Percentiles rank a stretch among this genome's conserved stretches.
phyloP scores from a whole-genome alignment of 2,888 invertebrate genomes.

The Xestia xanthographa region DNA sequence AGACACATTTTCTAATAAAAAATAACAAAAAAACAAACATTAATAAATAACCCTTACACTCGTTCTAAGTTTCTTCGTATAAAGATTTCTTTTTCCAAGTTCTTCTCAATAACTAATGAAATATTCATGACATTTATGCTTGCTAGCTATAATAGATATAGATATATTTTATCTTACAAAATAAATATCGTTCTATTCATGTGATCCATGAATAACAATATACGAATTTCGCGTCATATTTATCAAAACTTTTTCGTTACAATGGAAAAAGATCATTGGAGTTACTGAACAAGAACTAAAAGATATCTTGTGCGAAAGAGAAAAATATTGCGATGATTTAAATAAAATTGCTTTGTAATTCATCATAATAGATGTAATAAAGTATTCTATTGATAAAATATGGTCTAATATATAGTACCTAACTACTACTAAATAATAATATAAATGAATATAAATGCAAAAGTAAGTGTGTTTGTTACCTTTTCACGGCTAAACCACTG shows the following conservation, averaged over 20 bases:
- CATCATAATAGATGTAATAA: not conserved
- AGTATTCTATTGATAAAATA: not conserved
- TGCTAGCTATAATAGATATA: constrained; percentile 4
- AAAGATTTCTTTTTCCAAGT: not conserved
- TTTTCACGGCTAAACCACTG: no score
- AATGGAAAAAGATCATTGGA: constrained; percentile 9
- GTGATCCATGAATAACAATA: not conserved
- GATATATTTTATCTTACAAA: not conserved
- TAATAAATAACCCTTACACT: not conserved
- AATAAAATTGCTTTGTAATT: not conserved
- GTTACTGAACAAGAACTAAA: constrained; percentile 14
- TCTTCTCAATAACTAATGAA: constrained; percentile 16
- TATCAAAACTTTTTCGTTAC: not conserved
- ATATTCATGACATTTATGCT: constrained; percentile 23
- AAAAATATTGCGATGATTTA: not conserved
- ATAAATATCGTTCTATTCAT: constrained; percentile 8
- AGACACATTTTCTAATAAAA: no score
- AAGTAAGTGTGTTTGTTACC: no score
- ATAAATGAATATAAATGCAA: no score
- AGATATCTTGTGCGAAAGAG: not conserved
- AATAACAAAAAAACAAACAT: no score
- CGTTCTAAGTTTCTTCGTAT: not conserved
- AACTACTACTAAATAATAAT: no score
- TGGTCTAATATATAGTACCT: no score
- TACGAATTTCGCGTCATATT: not conserved